Evolutionary conservation across 2,888 invertebrate genomes (phyloP).

Genomic region (Synanthedon myopaeformis): DNA sequence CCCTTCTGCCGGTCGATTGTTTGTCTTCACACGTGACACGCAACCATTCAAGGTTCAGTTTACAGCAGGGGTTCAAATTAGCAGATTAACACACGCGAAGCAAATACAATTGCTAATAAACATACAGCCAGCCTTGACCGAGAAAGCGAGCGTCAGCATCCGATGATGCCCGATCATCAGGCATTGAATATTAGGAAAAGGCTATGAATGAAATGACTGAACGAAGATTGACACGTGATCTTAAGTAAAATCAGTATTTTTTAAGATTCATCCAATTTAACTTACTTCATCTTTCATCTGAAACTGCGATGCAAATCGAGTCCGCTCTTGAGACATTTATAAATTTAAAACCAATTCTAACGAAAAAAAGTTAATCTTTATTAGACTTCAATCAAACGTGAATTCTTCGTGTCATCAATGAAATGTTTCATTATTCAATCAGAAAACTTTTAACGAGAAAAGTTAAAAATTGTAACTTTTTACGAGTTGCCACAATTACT

Average conservation of each 20-base stretch:
- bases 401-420: conserved; percentile 15
- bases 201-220: too few species aligned
- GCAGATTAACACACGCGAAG: too few species aligned
- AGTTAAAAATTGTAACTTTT: conserved; percentile 18
- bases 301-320: background rate
- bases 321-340: background rate
- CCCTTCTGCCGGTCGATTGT: too few species aligned
- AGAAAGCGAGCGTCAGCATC: too few species aligned
- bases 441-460: conserved; percentile 27
- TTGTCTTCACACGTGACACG: too few species aligned
- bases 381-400: conserved; percentile 2
- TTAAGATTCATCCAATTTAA: background rate
- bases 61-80: too few species aligned
- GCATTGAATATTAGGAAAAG: too few species aligned
- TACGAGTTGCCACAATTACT: conserved; percentile 11
- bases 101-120: too few species aligned
- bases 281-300: background rate
- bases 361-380: background rate
- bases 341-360: background rate
- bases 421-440: conserved; percentile 22
- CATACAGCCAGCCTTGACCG: too few species aligned
- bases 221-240: too few species aligned
- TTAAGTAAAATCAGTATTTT: background rate
- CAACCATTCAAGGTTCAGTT: too few species aligned
- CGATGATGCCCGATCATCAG: too few species aligned